Conservation (phyloP, 1,140 invertebrate genomes). For the Rhopalosiphum padi region DNA sequence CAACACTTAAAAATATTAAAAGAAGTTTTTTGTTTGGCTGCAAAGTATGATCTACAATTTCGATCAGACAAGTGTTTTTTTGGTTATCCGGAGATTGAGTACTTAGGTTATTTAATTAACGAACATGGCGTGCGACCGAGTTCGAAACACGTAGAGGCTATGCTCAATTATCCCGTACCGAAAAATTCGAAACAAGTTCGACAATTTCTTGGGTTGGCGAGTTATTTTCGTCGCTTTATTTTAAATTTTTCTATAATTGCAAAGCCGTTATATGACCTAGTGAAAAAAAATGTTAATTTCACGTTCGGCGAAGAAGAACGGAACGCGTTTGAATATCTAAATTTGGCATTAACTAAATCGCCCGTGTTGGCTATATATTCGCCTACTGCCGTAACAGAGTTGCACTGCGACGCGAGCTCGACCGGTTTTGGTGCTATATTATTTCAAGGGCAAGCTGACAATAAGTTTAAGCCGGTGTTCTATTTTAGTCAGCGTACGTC, state of each 20-base stretch:
- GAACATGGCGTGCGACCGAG: background rate
- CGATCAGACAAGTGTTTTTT: background rate
- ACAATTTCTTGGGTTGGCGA: background rate
- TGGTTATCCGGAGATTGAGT: background rate
- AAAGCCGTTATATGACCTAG: background rate
- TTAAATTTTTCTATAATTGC: background rate
- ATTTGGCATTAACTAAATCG: background rate
- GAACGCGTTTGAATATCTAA: background rate
- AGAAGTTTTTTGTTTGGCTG: background rate
- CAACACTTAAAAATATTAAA: background rate
- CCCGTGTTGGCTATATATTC: background rate
- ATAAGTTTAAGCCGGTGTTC: background rate
- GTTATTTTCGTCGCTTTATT: background rate
- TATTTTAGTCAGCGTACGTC: slow-evolving; percentile 14
- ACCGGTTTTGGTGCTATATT: background rate
- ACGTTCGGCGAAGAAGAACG: background rate
- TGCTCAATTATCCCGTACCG: background rate
- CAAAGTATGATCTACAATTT: background rate
- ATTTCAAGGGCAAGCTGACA: background rate
- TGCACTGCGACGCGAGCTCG: background rate
- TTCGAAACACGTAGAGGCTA: background rate
- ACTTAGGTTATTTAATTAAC: background rate
- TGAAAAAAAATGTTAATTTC: background rate
- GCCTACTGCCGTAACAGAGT: slow-evolving; percentile 59
- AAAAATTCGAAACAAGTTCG: background rate